Percentiles rank a stretch among this genome's conserved stretches.
Evolutionary conservation across 2,113 vertebrate genomes (phyloP).

Genomic region (Toxotes jaculatrix): DNA sequence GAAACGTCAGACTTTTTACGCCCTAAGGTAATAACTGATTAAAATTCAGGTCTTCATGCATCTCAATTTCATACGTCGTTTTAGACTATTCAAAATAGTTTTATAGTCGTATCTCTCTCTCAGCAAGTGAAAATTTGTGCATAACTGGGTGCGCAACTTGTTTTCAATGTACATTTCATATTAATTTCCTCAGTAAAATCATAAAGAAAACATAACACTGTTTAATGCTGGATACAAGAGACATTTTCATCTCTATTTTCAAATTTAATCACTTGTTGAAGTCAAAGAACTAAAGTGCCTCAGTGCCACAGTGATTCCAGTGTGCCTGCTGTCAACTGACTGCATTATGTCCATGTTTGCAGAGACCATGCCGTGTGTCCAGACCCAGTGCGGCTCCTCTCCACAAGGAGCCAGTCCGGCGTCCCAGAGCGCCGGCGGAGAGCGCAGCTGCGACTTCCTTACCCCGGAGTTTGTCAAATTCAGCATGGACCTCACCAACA

Average conservation of each 20-base stretch:
- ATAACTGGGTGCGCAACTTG: neutral
- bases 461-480: slow-evolving; percentile 99
- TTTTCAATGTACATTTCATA: neutral
- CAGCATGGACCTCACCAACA: slow-evolving; percentile 99
- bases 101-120: neutral
- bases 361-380: slow-evolving; percentile 97
- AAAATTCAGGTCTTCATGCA: neutral
- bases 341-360: slow-evolving; percentile 59
- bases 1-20: neutral
- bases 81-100: neutral
- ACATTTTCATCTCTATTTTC: neutral
- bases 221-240: too few species aligned
- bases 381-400: slow-evolving; percentile 97
- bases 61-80: neutral
- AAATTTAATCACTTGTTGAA: too few species aligned
- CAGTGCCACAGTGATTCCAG: neutral
- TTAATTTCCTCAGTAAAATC: too few species aligned
- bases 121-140: neutral
- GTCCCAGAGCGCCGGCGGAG: slow-evolving; percentile 91
- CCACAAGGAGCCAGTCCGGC: slow-evolving; percentile 97
- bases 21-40: slow-evolving; percentile 27
- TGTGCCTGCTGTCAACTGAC: neutral
- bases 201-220: neutral
- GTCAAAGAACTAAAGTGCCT: too few species aligned
- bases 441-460: slow-evolving; percentile 96